Evolutionary conservation across 1,140 invertebrate genomes (phyloP).

Genomic region (Hormaphis cornu): DNA sequence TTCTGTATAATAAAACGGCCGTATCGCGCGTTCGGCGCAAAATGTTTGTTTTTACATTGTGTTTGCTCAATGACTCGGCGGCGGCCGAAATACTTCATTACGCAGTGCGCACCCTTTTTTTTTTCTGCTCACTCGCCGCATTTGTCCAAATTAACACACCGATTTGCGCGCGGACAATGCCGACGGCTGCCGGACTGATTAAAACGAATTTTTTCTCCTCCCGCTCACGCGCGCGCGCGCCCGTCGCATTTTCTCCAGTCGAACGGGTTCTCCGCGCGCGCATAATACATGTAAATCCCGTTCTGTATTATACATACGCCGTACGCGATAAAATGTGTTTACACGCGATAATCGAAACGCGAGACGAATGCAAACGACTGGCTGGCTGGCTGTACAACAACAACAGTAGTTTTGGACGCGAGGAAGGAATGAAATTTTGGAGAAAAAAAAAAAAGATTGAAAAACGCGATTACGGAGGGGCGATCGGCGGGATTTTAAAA

Average conservation of each 20-base stretch:
- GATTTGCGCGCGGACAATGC: conserved; percentile 22
- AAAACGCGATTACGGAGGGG: too few relatives aligned
- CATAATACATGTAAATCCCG: not conserved
- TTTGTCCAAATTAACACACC: conserved; percentile 31
- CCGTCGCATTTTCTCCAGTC: conserved; percentile 1
- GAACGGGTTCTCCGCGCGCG: not conserved
- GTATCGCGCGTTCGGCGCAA: not conserved
- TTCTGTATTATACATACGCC: not conserved
- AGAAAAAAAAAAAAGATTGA: too few relatives aligned
- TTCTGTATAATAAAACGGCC: too few relatives aligned
- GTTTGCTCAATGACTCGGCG: conserved; percentile 30
- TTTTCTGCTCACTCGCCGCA: not conserved
- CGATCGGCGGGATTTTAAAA: too few relatives aligned
- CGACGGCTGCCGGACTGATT: not conserved
- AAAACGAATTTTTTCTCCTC: conserved; percentile 15
- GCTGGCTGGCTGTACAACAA: not conserved
- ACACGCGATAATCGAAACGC: conserved; percentile 20
- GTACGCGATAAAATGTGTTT: too few relatives aligned
- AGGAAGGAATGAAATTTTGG: not conserved
- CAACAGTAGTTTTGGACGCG: not conserved
- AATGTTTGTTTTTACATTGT: conserved; percentile 32
- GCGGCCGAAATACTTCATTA: conserved; percentile 32
- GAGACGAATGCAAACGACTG: not conserved
- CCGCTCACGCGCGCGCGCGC: not conserved
- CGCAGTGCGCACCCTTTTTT: not conserved